Evolutionary conservation across 1,140 invertebrate species (phyloP).

Genomic region (Panulirus ornatus): DNA sequence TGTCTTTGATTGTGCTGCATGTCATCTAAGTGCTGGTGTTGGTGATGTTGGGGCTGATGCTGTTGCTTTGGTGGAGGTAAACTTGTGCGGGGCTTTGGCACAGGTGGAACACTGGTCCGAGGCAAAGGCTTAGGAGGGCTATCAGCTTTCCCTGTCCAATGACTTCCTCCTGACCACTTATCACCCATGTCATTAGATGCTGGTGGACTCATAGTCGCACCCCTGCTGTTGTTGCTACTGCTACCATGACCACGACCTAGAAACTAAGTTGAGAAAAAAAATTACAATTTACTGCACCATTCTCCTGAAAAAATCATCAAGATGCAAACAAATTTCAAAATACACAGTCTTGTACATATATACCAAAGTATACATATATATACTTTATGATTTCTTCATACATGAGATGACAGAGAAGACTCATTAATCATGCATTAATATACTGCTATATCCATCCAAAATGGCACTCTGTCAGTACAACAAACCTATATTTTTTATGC

Average conservation of each 20-base stretch:
- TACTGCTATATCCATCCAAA: too few relatives aligned
- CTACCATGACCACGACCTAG: neutral
- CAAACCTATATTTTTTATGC: too few relatives aligned
- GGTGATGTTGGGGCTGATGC: neutral
- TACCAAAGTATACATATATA: too few relatives aligned
- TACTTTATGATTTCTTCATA: too few relatives aligned
- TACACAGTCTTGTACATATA: too few relatives aligned
- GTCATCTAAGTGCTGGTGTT: neutral
- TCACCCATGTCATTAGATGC: neutral
- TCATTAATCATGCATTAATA: too few relatives aligned
- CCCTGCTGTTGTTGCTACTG: neutral
- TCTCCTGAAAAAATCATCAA: too few relatives aligned
- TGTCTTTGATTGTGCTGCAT: constrained; percentile 18
- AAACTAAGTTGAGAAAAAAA: neutral
- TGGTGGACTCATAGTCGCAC: constrained; percentile 2
- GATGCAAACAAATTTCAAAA: too few relatives aligned
- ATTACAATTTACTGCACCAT: neutral
- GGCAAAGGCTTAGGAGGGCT: constrained; percentile 66
- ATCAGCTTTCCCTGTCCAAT: neutral
- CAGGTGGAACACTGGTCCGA: constrained; percentile 58
- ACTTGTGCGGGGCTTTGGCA: constrained; percentile 39
- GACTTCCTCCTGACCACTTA: neutral
- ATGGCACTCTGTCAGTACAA: too few relatives aligned
- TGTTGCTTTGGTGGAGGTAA: constrained; percentile 17
- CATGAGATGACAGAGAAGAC: too few relatives aligned